Evolutionary conservation across 2,113 vertebrate species (phyloP).

Genomic region (Datnioides undecimradiatus): DNA sequence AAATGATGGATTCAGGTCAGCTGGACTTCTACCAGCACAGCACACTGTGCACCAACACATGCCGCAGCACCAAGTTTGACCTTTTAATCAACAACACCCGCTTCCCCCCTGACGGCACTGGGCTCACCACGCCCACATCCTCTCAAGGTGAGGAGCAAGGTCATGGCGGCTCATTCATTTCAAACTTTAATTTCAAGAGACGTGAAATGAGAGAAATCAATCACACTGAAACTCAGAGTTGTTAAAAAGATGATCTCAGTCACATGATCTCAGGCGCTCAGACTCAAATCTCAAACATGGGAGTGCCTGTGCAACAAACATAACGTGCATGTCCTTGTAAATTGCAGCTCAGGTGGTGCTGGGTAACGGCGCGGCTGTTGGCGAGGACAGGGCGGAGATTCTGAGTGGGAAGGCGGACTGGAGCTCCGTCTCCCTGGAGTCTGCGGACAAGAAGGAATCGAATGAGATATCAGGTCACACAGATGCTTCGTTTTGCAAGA

Average conservation of each 20-base stretch:
- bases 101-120: constrained; percentile 91
- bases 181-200: neutral
- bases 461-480: constrained; percentile 93
- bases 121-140: constrained; percentile 89
- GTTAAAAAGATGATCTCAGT: neutral
- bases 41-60: constrained; percentile 97
- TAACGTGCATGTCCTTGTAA: constrained; percentile 42
- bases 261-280: neutral
- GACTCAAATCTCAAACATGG: neutral
- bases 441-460: constrained; percentile 84
- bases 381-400: constrained; percentile 86
- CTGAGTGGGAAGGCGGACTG: constrained; percentile 83
- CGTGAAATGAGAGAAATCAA: neutral
- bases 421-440: constrained; percentile 83
- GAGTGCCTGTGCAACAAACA: neutral
- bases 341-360: constrained; percentile 88
- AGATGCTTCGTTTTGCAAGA: too few species aligned
- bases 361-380: constrained; percentile 87
- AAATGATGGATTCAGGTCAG: constrained; percentile 99
- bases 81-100: constrained; percentile 96
- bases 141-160: constrained; percentile 85
- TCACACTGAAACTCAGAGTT: neutral
- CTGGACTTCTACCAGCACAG: constrained; percentile 98
- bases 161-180: neutral
- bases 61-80: constrained; percentile 98